These are phyloP conservation scores for Onychomys leucogaster DNA, from an alignment of 2,797 vertebrate species.

Conservation along the genomic window DNA sequence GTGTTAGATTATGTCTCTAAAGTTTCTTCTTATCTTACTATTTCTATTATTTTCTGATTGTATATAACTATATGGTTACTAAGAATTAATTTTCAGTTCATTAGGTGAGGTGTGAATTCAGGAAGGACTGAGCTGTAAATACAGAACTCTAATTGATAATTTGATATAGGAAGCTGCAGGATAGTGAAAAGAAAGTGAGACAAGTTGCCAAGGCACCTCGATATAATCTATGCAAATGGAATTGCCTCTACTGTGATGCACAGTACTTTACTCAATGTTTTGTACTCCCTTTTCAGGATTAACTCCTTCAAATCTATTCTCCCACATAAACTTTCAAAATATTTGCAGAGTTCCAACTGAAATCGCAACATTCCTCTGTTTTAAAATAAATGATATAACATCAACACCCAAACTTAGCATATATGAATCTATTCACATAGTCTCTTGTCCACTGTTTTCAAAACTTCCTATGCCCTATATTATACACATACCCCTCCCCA, in stretches of 20 bases:
- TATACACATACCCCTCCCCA: neutral
- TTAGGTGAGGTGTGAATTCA: slow-evolving; percentile 13
- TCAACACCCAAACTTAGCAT: neutral
- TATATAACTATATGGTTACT: slow-evolving; percentile 2
- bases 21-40: slow-evolving; percentile 17
- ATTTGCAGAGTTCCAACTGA: slow-evolving; percentile 22
- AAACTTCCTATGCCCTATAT: neutral
- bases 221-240: neutral
- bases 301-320: neutral
- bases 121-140: neutral
- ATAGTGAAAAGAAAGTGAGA: neutral
- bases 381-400: neutral
- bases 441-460: neutral
- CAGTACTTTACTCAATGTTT: neutral
- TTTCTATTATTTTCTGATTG: slow-evolving; percentile 44
- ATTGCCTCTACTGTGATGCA: neutral
- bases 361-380: neutral
- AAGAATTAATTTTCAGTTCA: slow-evolving; percentile 47
- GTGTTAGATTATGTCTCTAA: neutral
- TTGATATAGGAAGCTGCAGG: neutral
- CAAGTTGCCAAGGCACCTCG: slow-evolving; percentile 12
- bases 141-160: slow-evolving; percentile 22
- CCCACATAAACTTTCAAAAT: neutral
- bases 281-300: neutral
- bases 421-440: neutral